Evolutionary conservation across 1,140 invertebrate species (phyloP).

Genomic region (Ctenoplectra terminalis): DNA sequence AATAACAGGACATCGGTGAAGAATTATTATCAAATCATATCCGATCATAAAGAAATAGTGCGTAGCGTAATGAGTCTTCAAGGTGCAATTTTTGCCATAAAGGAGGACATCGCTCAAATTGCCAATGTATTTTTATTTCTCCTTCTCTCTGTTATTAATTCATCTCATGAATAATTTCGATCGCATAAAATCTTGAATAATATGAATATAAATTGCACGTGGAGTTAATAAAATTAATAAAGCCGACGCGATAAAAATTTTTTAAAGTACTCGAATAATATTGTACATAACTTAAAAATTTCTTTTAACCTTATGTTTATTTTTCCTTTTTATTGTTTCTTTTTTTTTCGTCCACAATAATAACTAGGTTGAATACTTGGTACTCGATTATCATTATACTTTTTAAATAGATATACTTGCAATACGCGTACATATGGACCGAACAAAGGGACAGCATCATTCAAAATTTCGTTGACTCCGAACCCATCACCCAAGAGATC

Average conservation of each 20-base stretch:
- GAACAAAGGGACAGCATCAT: constrained; percentile 87
- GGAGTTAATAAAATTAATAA: too few species aligned
- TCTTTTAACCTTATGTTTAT: too few species aligned
- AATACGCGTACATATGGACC: constrained; percentile 88
- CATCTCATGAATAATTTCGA: too few species aligned
- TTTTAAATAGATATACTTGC: constrained; percentile 81
- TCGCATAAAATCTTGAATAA: background rate
- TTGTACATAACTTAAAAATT: too few species aligned
- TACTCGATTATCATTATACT: constrained; percentile 23
- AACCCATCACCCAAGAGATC: constrained; percentile 89
- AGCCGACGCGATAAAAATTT: too few species aligned
- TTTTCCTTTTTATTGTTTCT: too few species aligned
- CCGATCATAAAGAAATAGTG: constrained; percentile 91
- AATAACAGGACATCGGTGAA: constrained; percentile 37
- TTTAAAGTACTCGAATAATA: too few species aligned
- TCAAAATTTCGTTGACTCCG: constrained; percentile 87
- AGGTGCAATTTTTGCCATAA: constrained; percentile 86
- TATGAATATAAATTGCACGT: too few species aligned
- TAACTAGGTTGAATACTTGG: background rate
- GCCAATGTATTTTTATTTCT: constrained; percentile 67
- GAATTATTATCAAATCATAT: constrained; percentile 89
- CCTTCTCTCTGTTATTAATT: background rate
- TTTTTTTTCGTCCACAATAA: too few species aligned
- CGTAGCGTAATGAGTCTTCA: constrained; percentile 88
- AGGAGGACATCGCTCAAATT: constrained; percentile 84